Conservation (phyloP, 2,888 invertebrate species). For the Drosophila mimetica region DNA sequence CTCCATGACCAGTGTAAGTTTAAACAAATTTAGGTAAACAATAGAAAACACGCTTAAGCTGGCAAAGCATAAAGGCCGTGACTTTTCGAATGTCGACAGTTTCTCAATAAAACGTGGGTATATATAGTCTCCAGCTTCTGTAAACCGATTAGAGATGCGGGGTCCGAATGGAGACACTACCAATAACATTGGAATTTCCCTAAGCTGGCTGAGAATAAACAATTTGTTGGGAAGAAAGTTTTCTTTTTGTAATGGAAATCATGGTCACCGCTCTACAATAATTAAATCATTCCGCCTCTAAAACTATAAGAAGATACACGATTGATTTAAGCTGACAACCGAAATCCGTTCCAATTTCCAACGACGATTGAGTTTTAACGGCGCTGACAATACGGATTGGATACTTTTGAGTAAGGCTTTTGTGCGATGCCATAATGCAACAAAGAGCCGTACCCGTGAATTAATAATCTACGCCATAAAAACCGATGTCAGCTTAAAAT, state of each 20-base stretch:
- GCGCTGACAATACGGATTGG: constrained; percentile 68
- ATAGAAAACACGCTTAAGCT: constrained; percentile 45
- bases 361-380: constrained; percentile 75
- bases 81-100: constrained; percentile 38
- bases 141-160: constrained; percentile 70
- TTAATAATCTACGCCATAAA: constrained; percentile 76
- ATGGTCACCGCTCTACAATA: constrained; percentile 44
- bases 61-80: constrained; percentile 31
- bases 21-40: constrained; percentile 34
- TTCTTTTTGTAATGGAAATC: constrained; percentile 47
- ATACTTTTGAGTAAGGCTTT: constrained; percentile 49
- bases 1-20: constrained; percentile 18
- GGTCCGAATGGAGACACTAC: constrained; percentile 25
- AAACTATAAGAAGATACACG: constrained; percentile 59
- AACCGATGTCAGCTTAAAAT: constrained; percentile 75
- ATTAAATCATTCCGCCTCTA: constrained; percentile 70
- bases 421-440: constrained; percentile 58
- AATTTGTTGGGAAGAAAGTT: constrained; percentile 72
- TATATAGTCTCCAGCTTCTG: constrained; percentile 16
- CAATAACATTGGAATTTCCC: constrained; percentile 49
- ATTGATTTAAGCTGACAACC: constrained; percentile 72
- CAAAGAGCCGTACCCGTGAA: constrained; percentile 70
- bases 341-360: constrained; percentile 81
- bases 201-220: constrained; percentile 61
- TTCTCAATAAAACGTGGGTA: constrained; percentile 20